These are phyloP conservation scores for Cherax destructor DNA, from an alignment of 1,140 invertebrate species.

Conservation along the genomic window DNA sequence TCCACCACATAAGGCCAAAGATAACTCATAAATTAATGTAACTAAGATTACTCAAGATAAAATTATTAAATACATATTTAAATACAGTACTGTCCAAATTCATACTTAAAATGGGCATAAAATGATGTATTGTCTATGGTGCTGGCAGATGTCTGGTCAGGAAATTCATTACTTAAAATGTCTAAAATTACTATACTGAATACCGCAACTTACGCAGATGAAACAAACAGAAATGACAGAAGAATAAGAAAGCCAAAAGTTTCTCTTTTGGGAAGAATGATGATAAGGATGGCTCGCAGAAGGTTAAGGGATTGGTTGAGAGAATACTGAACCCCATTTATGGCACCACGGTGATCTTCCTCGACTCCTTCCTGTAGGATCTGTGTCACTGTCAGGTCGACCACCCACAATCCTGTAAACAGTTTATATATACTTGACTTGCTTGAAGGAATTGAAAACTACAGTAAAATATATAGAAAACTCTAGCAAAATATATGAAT, in stretches of 20 bases:
- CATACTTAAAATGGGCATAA: neutral
- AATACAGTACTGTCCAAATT: neutral
- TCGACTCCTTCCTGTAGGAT: conserved; percentile 79
- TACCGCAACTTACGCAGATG: conserved; percentile 72
- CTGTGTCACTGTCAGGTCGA: conserved; percentile 80
- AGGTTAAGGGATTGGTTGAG: conserved; percentile 78
- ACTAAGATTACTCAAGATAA: too few relatives aligned
- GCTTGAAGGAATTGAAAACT: too few relatives aligned
- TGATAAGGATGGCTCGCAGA: conserved; percentile 78
- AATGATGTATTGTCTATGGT: neutral
- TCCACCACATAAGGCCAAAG: too few relatives aligned
- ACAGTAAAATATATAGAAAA: too few relatives aligned
- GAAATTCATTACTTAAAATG: neutral
- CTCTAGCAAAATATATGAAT: too few relatives aligned
- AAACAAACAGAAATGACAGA: conserved; percentile 76
- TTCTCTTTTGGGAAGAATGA: conserved; percentile 75
- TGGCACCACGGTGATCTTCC: conserved; percentile 78
- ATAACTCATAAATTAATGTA: too few relatives aligned
- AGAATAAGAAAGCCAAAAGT: conserved; percentile 77
- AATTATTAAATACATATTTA: too few relatives aligned
- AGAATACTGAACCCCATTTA: conserved; percentile 80
- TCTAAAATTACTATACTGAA: neutral
- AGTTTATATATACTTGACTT: neutral
- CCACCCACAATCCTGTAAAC: conserved; percentile 78
- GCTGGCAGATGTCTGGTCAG: neutral